Evolutionary conservation across 2,888 invertebrate genomes (phyloP).

Genomic region (Erebia ligea): DNA sequence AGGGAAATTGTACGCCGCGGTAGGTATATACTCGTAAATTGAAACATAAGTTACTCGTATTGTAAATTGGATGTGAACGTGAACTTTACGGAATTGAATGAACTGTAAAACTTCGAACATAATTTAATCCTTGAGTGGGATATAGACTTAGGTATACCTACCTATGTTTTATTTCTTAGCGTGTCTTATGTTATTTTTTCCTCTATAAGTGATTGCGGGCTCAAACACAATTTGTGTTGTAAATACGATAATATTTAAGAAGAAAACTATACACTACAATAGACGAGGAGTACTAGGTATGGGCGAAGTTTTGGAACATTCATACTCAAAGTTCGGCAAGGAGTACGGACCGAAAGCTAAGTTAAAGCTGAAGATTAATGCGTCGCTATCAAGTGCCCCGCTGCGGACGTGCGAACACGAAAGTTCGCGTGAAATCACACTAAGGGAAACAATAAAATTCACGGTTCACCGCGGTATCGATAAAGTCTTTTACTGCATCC

Average conservation of each 20-base stretch:
- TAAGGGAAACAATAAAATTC: constrained; percentile 75
- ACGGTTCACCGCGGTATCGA: constrained; percentile 55
- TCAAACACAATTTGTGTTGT: background rate
- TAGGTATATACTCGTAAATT: constrained; percentile 34
- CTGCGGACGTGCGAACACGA: constrained; percentile 62
- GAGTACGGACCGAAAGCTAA: constrained; percentile 37
- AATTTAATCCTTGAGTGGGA: background rate
- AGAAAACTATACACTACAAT: background rate
- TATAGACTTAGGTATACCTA: background rate
- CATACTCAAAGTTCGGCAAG: constrained; percentile 24
- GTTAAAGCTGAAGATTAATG: constrained; percentile 59
- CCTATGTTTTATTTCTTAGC: too few relatives aligned
- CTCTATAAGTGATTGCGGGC: too few relatives aligned
- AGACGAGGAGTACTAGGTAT: background rate
- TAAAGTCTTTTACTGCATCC: constrained; percentile 44
- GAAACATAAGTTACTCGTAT: constrained; percentile 22
- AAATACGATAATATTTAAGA: background rate
- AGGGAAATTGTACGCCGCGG: constrained; percentile 48
- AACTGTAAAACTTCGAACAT: background rate
- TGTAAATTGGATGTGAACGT: constrained; percentile 24
- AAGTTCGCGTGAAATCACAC: constrained; percentile 62
- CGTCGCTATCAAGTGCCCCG: constrained; percentile 52
- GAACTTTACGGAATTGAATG: background rate
- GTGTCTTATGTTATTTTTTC: too few relatives aligned
- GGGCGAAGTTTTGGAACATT: constrained; percentile 14